phyloP scores from a whole-genome alignment of 2,113 vertebrate species.

The Cariama cristata region DNA sequence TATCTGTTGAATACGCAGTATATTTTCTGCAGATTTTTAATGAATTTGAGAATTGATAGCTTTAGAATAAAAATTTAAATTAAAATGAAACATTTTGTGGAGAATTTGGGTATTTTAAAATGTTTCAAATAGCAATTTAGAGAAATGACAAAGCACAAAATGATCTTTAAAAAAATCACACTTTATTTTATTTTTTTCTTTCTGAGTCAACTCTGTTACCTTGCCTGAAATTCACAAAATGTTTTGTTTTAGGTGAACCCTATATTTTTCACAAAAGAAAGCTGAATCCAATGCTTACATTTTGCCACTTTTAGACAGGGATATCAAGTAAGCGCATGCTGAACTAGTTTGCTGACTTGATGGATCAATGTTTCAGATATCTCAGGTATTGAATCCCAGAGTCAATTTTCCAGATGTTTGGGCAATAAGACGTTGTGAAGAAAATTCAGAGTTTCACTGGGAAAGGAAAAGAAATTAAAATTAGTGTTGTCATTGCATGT shows the following conservation, averaged over 20 bases:
- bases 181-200: not conserved
- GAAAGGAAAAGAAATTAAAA: not conserved
- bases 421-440: not conserved
- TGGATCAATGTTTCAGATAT: not conserved
- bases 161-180: not conserved
- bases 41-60: not conserved
- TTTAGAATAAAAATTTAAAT: not conserved
- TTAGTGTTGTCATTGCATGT: not conserved
- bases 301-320: not conserved
- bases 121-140: not conserved
- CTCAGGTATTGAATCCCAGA: not conserved
- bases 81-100: not conserved
- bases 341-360: not conserved
- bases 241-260: not conserved
- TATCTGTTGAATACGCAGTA: not conserved
- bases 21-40: not conserved
- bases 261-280: not conserved
- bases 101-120: not conserved
- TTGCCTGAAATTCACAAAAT: not conserved
- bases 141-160: not conserved
- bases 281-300: not conserved
- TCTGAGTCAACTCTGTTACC: not conserved
- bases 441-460: not conserved
- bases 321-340: not conserved
- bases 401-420: not conserved